A percentile compares a stretch with the other conserved stretches of the same genome.
Conservation (phyloP, 2,888 invertebrate species). For the Torymus auratus region DNA sequence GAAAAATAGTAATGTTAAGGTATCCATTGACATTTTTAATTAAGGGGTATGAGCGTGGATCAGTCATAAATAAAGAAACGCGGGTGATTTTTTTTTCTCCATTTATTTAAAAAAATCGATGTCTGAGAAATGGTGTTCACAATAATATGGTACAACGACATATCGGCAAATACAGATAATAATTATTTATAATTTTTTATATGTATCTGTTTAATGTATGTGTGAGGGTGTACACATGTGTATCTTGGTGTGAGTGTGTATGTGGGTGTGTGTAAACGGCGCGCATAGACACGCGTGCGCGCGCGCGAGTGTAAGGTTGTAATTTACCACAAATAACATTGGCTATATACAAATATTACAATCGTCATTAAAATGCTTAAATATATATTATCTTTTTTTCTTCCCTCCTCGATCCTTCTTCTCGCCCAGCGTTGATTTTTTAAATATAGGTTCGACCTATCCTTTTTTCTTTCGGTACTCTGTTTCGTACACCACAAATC, state of each 20-base stretch:
- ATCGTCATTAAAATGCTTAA: constrained; percentile 57
- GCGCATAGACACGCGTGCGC: constrained; percentile 6
- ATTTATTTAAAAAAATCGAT: constrained; percentile 75
- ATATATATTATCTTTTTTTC: constrained; percentile 42
- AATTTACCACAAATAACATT: constrained; percentile 68
- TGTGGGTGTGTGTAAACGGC: constrained; percentile 5
- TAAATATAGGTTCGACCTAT: constrained; percentile 23
- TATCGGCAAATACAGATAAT: constrained; percentile 71
- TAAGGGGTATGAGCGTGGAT: not conserved
- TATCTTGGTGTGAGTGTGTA: constrained; percentile 35
- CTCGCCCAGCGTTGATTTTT: constrained; percentile 41
- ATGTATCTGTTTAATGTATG: constrained; percentile 50
- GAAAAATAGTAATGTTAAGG: no score
- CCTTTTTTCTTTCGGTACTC: constrained; percentile 6
- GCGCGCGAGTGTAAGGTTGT: constrained; percentile 55
- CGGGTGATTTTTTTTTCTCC: constrained; percentile 24
- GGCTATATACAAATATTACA: constrained; percentile 71
- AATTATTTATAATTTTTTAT: constrained; percentile 62
- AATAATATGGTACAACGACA: constrained; percentile 74
- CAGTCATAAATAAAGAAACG: no score
- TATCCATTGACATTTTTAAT: not conserved
- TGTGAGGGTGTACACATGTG: constrained; percentile 3
- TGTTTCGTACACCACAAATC: constrained; percentile 30
- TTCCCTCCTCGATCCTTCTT: constrained; percentile 51
- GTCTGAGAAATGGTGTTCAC: constrained; percentile 75